These are phyloP conservation scores for Augochlora pura DNA, from an alignment of 1,140 invertebrate species.

Conservation along the genomic window DNA sequence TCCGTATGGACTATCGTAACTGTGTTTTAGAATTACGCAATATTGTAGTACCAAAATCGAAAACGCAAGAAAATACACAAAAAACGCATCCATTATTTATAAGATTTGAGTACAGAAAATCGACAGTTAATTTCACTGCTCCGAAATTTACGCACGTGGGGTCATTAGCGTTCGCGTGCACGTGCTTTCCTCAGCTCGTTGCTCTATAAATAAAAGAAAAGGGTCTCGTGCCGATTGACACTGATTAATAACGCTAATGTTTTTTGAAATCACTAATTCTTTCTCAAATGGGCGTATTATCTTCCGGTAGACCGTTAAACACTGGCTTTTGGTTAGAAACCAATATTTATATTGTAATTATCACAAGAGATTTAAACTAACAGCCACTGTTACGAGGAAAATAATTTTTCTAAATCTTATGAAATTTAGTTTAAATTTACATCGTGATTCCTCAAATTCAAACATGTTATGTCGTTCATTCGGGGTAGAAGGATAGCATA, in stretches of 20 bases:
- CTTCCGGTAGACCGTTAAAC: not conserved
- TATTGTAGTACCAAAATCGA: not conserved
- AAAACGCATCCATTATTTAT: not conserved
- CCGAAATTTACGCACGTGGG: slow-evolving; percentile 21
- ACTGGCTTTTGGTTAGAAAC: not conserved
- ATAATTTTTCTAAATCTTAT: slow-evolving; percentile 16
- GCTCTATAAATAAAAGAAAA: slow-evolving; percentile 22
- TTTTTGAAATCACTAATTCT: not conserved
- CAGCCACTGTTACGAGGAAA: not conserved
- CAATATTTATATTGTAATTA: not conserved
- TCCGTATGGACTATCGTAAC: not conserved
- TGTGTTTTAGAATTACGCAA: not conserved
- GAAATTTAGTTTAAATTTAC: not conserved
- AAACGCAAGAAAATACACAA: not conserved
- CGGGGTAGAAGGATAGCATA: too few species aligned
- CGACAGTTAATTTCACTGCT: not conserved
- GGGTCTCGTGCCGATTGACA: not conserved
- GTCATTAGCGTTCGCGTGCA: slow-evolving; percentile 50
- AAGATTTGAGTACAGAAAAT: too few species aligned
- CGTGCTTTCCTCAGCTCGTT: slow-evolving; percentile 17
- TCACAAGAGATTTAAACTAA: not conserved
- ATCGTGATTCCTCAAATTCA: not conserved
- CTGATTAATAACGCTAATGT: not conserved
- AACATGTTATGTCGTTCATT: not conserved
- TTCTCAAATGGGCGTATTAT: not conserved